Evolutionary conservation across 2,113 vertebrate species (phyloP).

Genomic region (Entomyzon cyanotis): DNA sequence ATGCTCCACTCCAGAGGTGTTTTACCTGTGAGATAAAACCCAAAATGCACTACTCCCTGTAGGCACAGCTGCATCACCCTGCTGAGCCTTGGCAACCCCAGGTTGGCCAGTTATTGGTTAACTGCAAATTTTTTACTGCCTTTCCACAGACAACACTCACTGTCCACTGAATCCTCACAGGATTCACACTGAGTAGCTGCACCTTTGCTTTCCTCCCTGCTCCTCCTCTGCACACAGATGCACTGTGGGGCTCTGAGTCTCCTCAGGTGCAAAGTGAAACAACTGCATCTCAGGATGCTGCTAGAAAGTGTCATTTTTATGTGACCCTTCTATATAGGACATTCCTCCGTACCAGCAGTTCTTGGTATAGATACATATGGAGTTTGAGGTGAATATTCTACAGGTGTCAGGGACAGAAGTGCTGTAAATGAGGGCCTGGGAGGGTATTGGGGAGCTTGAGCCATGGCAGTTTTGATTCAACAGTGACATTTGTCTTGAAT

Average conservation of each 20-base stretch:
- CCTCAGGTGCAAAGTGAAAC: background rate
- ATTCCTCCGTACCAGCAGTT: accelerated
- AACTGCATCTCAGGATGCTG: background rate
- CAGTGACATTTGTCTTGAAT: background rate
- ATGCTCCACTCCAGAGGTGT: background rate
- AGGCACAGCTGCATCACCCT: background rate
- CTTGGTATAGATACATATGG: accelerated
- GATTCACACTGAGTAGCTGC: background rate
- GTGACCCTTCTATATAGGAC: background rate
- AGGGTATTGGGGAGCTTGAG: background rate
- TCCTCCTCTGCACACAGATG: background rate
- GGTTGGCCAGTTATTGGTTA: background rate
- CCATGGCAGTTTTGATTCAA: accelerated
- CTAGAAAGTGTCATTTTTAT: background rate
- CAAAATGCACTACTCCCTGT: accelerated
- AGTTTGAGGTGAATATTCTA: background rate
- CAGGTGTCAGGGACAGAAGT: background rate
- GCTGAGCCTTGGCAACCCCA: background rate
- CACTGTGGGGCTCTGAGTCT: accelerated
- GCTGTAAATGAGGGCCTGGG: background rate
- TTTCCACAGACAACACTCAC: background rate
- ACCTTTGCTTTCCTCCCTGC: background rate
- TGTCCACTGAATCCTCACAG: background rate
- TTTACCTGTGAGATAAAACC: background rate
- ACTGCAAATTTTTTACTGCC: background rate